Conservation (phyloP, 2,888 invertebrate species). For the Cataglyphis rosenhaueri region DNA sequence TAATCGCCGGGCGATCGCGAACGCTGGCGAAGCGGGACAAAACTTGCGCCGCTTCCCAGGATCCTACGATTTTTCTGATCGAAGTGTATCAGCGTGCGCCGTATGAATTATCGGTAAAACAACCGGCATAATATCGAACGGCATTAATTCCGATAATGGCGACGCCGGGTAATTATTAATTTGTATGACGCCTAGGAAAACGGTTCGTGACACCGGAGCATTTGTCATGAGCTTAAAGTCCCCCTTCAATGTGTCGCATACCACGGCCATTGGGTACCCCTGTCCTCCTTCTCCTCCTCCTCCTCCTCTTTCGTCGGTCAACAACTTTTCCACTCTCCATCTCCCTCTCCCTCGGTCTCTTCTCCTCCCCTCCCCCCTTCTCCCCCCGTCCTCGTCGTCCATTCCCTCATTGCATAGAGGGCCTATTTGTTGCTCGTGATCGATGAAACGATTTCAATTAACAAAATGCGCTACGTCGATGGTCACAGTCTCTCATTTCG, state of each 20-base stretch:
- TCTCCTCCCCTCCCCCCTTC: neutral
- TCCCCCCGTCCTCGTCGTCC: neutral
- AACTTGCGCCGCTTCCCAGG: constrained; percentile 56
- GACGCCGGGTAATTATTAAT: constrained; percentile 79
- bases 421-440: constrained; percentile 71
- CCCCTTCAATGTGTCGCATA: constrained; percentile 24
- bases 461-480: constrained; percentile 74
- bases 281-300: constrained; percentile 30
- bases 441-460: constrained; percentile 80
- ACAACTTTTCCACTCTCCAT: constrained; percentile 19
- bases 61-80: constrained; percentile 67
- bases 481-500: constrained; percentile 69
- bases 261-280: neutral
- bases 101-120: constrained; percentile 77
- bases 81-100: constrained; percentile 67
- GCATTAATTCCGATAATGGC: constrained; percentile 82
- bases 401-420: constrained; percentile 56
- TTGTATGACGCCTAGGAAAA: constrained; percentile 79
- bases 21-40: constrained; percentile 55
- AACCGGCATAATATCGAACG: constrained; percentile 74
- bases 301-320: constrained; percentile 32
- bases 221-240: constrained; percentile 74
- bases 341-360: neutral
- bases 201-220: constrained; percentile 76
- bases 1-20: constrained; percentile 16